Conservation (phyloP, 2,797 vertebrate species). For the Pachyuromys duprasi region DNA sequence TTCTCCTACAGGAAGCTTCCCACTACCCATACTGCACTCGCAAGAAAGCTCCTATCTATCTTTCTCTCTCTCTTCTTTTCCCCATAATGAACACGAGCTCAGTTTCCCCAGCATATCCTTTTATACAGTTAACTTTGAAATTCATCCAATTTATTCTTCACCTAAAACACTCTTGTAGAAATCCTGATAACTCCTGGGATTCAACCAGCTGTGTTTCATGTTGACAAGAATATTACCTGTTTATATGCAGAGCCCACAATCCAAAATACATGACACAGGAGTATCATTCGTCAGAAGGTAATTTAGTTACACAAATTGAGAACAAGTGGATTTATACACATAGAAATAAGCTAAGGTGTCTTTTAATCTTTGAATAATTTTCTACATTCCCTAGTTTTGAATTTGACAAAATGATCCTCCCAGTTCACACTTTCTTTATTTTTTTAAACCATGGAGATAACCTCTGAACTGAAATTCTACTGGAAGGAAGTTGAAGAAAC, state of each 20-base stretch:
- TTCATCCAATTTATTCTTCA: neutral
- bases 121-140: neutral
- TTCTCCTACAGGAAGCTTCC: neutral
- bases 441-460: neutral
- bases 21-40: fast-evolving
- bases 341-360: neutral
- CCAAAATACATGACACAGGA: neutral
- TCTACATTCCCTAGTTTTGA: neutral
- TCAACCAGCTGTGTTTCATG: slow-evolving; percentile 4
- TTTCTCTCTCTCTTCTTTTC: neutral
- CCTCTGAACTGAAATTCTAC: neutral
- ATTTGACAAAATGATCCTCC: neutral
- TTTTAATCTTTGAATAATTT: slow-evolving; percentile 39
- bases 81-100: neutral
- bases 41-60: fast-evolving
- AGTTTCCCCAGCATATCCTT: neutral
- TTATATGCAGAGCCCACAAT: neutral
- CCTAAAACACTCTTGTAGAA: slow-evolving; percentile 25
- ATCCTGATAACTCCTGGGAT: slow-evolving; percentile 1
- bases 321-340: neutral
- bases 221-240: slow-evolving; percentile 40
- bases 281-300: slow-evolving; percentile 19
- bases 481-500: neutral
- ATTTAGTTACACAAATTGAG: slow-evolving; percentile 30
- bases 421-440: neutral